Percentiles rank a stretch among this genome's conserved stretches.
These are phyloP conservation scores for Apantesis nais DNA, from an alignment of 2,888 invertebrate species.

Conservation along the genomic window DNA sequence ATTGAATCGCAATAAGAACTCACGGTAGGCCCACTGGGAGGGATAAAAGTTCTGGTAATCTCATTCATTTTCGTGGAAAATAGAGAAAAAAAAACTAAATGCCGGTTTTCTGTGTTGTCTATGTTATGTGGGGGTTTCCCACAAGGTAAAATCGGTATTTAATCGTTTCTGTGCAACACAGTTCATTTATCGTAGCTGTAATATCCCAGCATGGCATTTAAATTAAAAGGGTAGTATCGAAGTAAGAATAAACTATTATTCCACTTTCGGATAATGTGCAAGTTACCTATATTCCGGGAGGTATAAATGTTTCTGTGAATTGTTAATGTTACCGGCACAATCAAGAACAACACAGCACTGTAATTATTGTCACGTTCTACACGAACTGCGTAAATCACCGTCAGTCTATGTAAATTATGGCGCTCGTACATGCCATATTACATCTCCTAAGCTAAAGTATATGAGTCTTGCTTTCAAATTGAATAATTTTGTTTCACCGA, in stretches of 20 bases:
- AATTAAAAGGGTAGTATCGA: background rate
- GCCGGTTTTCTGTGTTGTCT: no score
- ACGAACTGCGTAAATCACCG: conserved; percentile 40
- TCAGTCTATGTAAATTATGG: conserved; percentile 40
- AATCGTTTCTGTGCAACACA: no score
- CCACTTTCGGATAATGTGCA: conserved; percentile 21
- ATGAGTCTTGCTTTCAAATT: conserved; percentile 36
- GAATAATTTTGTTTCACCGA: conserved; percentile 42
- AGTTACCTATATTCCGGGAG: conserved; percentile 1
- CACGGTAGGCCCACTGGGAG: no score
- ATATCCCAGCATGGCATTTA: no score
- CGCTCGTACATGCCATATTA: conserved; percentile 37
- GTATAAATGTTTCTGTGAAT: conserved; percentile 18
- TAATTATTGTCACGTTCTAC: conserved; percentile 45
- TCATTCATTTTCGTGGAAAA: no score
- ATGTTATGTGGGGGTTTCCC: no score
- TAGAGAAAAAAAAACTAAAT: no score
- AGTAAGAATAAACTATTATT: conserved; percentile 16
- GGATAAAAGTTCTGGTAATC: background rate
- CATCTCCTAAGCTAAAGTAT: conserved; percentile 43
- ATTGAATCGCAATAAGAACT: no score
- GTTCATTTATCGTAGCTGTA: background rate
- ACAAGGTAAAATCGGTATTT: no score
- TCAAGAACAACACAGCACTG: conserved; percentile 31
- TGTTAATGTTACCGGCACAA: conserved; percentile 21